These are phyloP conservation scores for Limnephilus auricula DNA, from an alignment of 2,888 invertebrate species.

Conservation along the genomic window DNA sequence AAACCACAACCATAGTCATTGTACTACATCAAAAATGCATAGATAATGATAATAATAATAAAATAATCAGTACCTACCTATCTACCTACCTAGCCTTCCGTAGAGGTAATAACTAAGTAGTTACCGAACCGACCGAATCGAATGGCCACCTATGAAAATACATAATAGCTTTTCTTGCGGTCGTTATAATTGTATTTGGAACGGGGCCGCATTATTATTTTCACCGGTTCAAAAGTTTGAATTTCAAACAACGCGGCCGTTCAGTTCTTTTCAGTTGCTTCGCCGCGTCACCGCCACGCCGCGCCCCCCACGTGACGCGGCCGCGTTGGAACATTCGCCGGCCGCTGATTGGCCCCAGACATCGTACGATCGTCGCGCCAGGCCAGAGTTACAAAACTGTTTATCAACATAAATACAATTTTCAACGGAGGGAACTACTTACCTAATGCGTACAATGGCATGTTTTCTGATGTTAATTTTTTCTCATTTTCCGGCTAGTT, in stretches of 20 bases:
- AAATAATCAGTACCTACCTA: not conserved
- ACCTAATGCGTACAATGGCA: not conserved
- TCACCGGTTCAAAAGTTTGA: not conserved
- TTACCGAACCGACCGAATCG: not conserved
- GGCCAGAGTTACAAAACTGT: conserved; percentile 44
- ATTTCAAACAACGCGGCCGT: not conserved
- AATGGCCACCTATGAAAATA: not conserved
- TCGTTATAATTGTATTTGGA: conserved; percentile 15
- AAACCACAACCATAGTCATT: not conserved
- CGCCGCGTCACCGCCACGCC: conserved; percentile 51
- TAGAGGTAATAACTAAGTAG: not conserved
- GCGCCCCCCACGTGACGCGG: conserved; percentile 9
- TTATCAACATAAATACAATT: not conserved
- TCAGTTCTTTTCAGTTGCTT: not conserved
- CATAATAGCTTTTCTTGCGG: not conserved
- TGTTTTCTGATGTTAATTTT: not conserved
- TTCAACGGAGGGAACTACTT: not conserved
- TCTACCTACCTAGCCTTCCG: too few species aligned
- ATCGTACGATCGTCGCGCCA: conserved; percentile 51
- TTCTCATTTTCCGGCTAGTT: not conserved
- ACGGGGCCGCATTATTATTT: not conserved
- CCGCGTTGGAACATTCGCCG: conserved; percentile 12
- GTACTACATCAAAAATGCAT: not conserved
- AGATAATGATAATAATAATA: not conserved
- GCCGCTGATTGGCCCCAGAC: conserved; percentile 48